Percentiles rank a stretch among this genome's conserved stretches.
Conservation (phyloP, 2,888 invertebrate genomes). For the Hylaea fasciaria region DNA sequence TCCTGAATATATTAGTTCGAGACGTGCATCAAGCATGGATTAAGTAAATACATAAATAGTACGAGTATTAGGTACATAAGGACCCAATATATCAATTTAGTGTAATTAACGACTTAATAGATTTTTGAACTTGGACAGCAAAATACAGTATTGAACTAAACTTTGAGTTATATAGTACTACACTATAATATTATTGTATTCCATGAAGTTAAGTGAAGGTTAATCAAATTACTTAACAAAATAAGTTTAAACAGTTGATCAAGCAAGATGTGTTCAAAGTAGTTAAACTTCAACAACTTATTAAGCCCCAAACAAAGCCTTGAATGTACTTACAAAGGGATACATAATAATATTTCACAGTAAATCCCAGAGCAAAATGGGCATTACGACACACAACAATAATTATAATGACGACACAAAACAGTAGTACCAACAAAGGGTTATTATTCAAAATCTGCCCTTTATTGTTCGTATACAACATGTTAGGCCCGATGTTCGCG, state of each 20-base stretch:
- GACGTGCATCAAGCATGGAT: not conserved
- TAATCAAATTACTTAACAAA: too few relatives aligned
- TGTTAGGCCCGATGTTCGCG: conserved; percentile 68
- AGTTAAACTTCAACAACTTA: conserved; percentile 10
- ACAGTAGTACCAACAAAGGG: conserved; percentile 69
- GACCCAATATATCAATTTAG: too few relatives aligned
- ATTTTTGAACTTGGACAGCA: too few relatives aligned
- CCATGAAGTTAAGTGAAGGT: too few relatives aligned
- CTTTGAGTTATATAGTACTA: too few relatives aligned
- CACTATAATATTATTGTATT: too few relatives aligned
- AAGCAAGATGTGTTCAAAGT: not conserved
- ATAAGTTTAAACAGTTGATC: not conserved
- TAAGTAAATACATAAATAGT: not conserved
- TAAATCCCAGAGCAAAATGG: conserved; percentile 47
- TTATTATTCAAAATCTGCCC: conserved; percentile 78
- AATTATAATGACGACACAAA: conserved; percentile 68
- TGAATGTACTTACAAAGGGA: conserved; percentile 20
- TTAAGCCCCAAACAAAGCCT: conserved; percentile 18
- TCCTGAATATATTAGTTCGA: not conserved
- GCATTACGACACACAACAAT: conserved; percentile 53
- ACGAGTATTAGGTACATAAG: too few relatives aligned
- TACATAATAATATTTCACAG: conserved; percentile 26
- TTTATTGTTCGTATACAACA: conserved; percentile 79
- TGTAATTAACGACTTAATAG: too few relatives aligned
- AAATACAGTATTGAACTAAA: too few relatives aligned